These are phyloP conservation scores for Pelusios castaneus DNA, from an alignment of 2,113 vertebrate genomes.

Conservation along the genomic window DNA sequence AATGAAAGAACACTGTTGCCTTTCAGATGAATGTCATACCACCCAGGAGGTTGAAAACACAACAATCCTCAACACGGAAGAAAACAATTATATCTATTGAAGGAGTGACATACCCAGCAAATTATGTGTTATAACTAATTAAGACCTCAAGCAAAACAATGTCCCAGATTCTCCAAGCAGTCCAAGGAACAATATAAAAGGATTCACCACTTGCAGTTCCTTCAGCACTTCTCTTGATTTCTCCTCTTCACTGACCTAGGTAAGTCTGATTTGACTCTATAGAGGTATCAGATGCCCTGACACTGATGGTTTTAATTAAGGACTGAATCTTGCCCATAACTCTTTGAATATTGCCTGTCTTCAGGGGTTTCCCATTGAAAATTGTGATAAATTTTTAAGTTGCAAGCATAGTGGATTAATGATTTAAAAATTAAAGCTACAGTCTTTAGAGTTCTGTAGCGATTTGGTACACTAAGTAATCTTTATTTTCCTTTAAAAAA, in stretches of 20 bases:
- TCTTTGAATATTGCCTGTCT: background rate
- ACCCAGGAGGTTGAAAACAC: background rate
- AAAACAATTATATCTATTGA: background rate
- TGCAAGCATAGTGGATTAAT: background rate
- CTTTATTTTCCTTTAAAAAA: background rate
- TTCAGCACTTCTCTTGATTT: background rate
- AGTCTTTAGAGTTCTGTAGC: background rate
- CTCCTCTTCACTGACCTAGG: background rate
- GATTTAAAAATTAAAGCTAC: background rate
- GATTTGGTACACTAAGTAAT: background rate
- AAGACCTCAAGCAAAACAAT: background rate
- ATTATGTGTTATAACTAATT: background rate
- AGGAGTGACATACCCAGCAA: background rate
- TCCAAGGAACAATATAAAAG: background rate
- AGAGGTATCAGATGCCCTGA: background rate
- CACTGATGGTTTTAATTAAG: background rate
- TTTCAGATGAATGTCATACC: background rate
- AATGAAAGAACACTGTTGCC: background rate
- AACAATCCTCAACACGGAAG: background rate
- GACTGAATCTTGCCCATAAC: background rate
- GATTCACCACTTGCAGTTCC: background rate
- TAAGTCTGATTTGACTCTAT: background rate
- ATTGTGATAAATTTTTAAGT: background rate
- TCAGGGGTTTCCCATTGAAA: background rate
- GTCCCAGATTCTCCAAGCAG: background rate